phyloP scores from a whole-genome alignment of 2,888 invertebrate genomes.

The Stramonita haemastoma region DNA sequence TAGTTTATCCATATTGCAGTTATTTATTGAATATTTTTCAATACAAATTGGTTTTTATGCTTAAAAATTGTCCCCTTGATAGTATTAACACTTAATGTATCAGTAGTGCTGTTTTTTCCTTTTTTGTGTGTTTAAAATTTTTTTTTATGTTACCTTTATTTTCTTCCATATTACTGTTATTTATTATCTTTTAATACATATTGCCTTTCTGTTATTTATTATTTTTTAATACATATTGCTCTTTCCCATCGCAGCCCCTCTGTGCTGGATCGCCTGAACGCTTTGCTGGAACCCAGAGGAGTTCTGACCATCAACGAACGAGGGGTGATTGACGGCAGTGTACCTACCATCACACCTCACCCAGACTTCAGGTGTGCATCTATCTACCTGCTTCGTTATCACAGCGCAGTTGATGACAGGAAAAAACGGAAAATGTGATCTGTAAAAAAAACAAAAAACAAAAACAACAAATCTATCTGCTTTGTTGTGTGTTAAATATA shows the following conservation, averaged over 20 bases:
- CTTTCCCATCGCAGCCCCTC: slow-evolving; percentile 84
- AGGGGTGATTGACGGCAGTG: slow-evolving; percentile 87
- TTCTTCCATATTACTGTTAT: neutral
- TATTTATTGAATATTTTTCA: too few species aligned
- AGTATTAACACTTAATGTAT: too few species aligned
- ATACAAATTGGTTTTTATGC: neutral
- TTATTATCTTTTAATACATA: neutral
- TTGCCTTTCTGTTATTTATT: neutral
- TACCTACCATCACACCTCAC: slow-evolving; percentile 89
- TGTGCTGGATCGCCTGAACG: slow-evolving; percentile 96
- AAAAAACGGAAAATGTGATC: too few species aligned
- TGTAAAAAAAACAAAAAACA: too few species aligned
- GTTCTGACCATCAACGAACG: slow-evolving; percentile 93
- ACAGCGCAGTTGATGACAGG: too few species aligned
- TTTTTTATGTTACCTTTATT: neutral
- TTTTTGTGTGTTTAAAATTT: neutral
- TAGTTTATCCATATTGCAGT: too few species aligned
- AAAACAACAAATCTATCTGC: too few species aligned
- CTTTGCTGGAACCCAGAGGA: slow-evolving; percentile 94
- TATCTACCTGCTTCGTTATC: too few species aligned
- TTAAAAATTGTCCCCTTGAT: too few species aligned
- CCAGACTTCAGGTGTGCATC: slow-evolving; percentile 84
- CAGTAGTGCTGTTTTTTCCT: too few species aligned
- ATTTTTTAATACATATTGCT: neutral
- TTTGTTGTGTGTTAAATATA: too few species aligned